These are phyloP conservation scores for Carcinoscorpius rotundicauda DNA, from an alignment of 1,140 invertebrate genomes.

Conservation along the genomic window DNA sequence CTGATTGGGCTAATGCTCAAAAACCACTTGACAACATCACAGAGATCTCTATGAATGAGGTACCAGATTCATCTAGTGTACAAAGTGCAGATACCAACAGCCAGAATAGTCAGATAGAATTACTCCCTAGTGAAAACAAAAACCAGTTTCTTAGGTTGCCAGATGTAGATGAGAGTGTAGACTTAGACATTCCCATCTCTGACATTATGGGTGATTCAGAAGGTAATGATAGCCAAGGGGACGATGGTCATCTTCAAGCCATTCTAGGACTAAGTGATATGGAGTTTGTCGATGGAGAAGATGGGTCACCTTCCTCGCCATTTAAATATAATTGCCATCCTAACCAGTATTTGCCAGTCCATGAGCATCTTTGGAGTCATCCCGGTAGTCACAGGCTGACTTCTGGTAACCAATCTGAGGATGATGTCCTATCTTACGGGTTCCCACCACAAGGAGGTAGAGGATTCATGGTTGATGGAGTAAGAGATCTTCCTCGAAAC, in stretches of 20 bases:
- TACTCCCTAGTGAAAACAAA: neutral
- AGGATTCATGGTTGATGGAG: neutral
- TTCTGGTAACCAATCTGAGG: constrained; percentile 17
- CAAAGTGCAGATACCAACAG: constrained; percentile 75
- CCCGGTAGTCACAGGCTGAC: neutral
- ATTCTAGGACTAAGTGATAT: constrained; percentile 32
- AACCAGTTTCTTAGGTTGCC: too few species aligned
- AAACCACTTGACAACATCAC: constrained; percentile 80
- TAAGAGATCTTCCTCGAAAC: neutral
- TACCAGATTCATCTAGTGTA: constrained; percentile 75
- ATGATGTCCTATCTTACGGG: constrained; percentile 23
- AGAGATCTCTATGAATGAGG: constrained; percentile 78
- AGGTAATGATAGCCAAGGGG: constrained; percentile 45
- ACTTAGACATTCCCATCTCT: constrained; percentile 39
- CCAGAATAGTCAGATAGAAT: constrained; percentile 19
- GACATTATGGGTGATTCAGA: constrained; percentile 55
- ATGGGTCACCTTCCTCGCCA: constrained; percentile 33
- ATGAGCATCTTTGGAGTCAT: constrained; percentile 13
- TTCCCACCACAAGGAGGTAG: constrained; percentile 19
- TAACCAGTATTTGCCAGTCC: constrained; percentile 63
- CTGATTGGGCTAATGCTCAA: constrained; percentile 73
- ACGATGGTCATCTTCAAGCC: constrained; percentile 39
- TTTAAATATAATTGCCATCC: constrained; percentile 61
- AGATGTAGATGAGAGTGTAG: constrained; percentile 27
- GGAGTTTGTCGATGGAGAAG: constrained; percentile 33